Evolutionary conservation across 37 sponge, comb jelly and placozoan species (phyloP), one percentile per base, ranked within the genome.

Genomic region (Cladorhizidae sp.): DNA sequence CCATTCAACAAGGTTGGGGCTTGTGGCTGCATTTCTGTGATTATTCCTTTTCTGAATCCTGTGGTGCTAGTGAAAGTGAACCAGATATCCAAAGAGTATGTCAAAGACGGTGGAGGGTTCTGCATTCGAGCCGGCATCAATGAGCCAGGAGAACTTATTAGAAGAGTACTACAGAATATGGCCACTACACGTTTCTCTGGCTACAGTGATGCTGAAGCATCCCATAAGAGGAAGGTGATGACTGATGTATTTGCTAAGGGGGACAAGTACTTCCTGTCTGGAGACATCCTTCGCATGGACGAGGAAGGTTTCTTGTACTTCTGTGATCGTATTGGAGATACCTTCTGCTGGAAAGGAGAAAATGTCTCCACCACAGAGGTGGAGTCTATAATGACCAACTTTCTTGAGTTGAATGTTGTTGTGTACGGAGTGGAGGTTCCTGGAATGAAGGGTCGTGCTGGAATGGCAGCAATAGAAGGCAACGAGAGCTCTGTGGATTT

Each of bases 321-420:
- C 51, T 65, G 88, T 62, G 97, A 96, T 81, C 85, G 97, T 45
- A 90, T 83, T 32, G 97, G 97, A 22, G 97, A 96, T 79, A 96
- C 97, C 0, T 96, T 91, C 69, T 79, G 97, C 32, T 96, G 96
- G 96, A 92, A 92, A 65, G 96, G 96, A 61, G 96, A 95, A 84
- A 95, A 95, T 78, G 96, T 95, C 15, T 90, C 93, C 1, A 96
- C 97, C 1, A 83, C 83, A 1, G 97, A 96, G 73, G 97, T 96
- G 43, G 97, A 91, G 86, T 51, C 79, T 7, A 49, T 64, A 40
- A 67, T 91, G 29, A 55, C 76, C 28, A 36, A 83, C 25, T 73
- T 84, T 25, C 43, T 90, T 5, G 81, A 81, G 42, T 65, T 81
- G 35, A 73, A 77, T 12, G 91, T 93, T 57, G 93, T n/a, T n/a